phyloP scores from a whole-genome alignment of 2,888 invertebrate species.

The Timema podura region DNA sequence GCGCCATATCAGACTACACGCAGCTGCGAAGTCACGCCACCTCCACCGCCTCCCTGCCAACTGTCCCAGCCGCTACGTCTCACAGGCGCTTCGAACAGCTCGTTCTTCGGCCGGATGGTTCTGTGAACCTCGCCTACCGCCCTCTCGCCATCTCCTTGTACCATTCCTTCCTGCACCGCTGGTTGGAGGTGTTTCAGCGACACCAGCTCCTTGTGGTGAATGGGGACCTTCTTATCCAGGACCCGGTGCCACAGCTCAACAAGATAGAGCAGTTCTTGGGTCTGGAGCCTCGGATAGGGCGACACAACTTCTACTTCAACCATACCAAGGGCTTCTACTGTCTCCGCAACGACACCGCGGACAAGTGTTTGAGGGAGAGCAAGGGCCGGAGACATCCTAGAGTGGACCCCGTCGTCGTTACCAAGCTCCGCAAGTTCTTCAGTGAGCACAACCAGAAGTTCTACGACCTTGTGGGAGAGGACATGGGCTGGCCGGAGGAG shows the following conservation, averaged over 20 bases:
- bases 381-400: slow-evolving; percentile 82
- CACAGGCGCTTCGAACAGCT: slow-evolving; percentile 73
- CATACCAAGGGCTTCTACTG: slow-evolving; percentile 96
- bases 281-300: slow-evolving; percentile 62
- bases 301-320: slow-evolving; percentile 94
- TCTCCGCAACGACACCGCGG: slow-evolving; percentile 48
- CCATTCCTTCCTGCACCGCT: slow-evolving; percentile 81
- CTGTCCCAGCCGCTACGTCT: slow-evolving; percentile 43
- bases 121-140: slow-evolving; percentile 76
- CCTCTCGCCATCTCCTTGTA: slow-evolving; percentile 88
- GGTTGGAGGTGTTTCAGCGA: slow-evolving; percentile 75
- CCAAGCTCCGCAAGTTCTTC: slow-evolving; percentile 79
- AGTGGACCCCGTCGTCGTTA: slow-evolving; percentile 74
- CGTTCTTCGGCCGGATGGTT: slow-evolving; percentile 73
- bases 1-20: slow-evolving; percentile 95
- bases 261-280: slow-evolving; percentile 79
- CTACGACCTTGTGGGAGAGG: slow-evolving; percentile 87
- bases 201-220: slow-evolving; percentile 86
- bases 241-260: slow-evolving; percentile 82
- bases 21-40: slow-evolving; percentile 83
- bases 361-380: slow-evolving; percentile 77
- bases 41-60: slow-evolving; percentile 60
- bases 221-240: slow-evolving; percentile 85
- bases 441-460: slow-evolving; percentile 88
- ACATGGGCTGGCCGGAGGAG: slow-evolving; percentile 91